phyloP scores from a whole-genome alignment of 2,888 invertebrate genomes.

The Cantharis rufa region DNA sequence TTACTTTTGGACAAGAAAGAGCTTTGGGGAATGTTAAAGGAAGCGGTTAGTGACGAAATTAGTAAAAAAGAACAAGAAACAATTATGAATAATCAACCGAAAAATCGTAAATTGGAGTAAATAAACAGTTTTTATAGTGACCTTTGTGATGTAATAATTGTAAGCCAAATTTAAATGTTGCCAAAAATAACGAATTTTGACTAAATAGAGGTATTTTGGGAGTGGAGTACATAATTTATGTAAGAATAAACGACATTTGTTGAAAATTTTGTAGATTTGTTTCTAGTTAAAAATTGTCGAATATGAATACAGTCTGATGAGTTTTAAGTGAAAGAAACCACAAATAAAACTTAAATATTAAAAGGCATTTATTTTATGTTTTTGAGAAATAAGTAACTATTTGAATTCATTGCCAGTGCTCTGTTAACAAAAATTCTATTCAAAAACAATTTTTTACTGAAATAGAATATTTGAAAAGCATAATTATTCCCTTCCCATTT shows the following conservation, averaged over 20 bases:
- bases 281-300: not conserved
- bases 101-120: constrained; percentile 7
- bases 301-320: not conserved
- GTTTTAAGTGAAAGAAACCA: not conserved
- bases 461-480: too few relatives aligned
- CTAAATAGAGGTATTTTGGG: not conserved
- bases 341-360: not conserved
- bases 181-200: not conserved
- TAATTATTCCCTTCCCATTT: too few relatives aligned
- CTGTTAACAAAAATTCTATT: too few relatives aligned
- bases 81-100: not conserved
- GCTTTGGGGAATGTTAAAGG: constrained; percentile 66
- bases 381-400: not conserved
- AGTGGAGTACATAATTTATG: not conserved
- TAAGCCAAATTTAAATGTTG: not conserved
- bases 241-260: not conserved
- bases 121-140: not conserved
- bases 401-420: not conserved
- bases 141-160: not conserved
- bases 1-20: constrained; percentile 64
- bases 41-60: constrained; percentile 54
- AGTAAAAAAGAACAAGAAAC: constrained; percentile 21
- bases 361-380: not conserved
- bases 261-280: not conserved
- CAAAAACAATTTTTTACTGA: too few relatives aligned